Percentiles rank a stretch among this genome's conserved stretches.
phyloP scores from a whole-genome alignment of 2,113 vertebrate genomes.

The Alectura lathami region DNA sequence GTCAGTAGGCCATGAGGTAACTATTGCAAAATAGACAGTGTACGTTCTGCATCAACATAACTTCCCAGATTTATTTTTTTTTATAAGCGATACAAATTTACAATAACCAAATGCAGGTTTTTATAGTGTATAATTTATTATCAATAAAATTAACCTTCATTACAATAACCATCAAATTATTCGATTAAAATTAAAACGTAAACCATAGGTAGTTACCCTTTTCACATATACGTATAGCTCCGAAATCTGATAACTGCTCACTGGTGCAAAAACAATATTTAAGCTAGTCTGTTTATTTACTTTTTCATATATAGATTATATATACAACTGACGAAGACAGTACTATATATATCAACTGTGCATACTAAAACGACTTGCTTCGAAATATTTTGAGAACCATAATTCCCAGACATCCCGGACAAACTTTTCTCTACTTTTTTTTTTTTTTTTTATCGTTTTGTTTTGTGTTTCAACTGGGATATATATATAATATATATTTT shows the following conservation, averaged over 20 bases:
- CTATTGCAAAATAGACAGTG: conserved; percentile 87
- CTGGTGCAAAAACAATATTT: conserved; percentile 79
- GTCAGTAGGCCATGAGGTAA: conserved; percentile 95
- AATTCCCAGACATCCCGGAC: conserved; percentile 51
- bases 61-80: conserved; percentile 56
- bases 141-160: conserved; percentile 83
- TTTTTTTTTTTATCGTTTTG: not conserved
- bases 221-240: conserved; percentile 81
- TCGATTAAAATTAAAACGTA: conserved; percentile 77
- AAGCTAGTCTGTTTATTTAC: conserved; percentile 65
- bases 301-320: conserved; percentile 74
- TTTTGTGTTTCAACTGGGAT: conserved; percentile 30
- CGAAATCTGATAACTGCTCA: conserved; percentile 69
- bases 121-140: conserved; percentile 84
- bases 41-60: conserved; percentile 74
- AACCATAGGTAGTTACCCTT: conserved; percentile 85
- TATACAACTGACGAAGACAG: conserved; percentile 70
- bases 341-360: conserved; percentile 62
- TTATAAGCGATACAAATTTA: conserved; percentile 77
- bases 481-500: conserved; percentile 70
- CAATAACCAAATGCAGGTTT: conserved; percentile 76
- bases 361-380: conserved; percentile 68
- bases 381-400: conserved; percentile 49
- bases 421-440: not conserved
- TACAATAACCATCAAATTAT: conserved; percentile 77